phyloP scores from a whole-genome alignment of 1,140 invertebrate genomes.

The Anastrepha obliqua region DNA sequence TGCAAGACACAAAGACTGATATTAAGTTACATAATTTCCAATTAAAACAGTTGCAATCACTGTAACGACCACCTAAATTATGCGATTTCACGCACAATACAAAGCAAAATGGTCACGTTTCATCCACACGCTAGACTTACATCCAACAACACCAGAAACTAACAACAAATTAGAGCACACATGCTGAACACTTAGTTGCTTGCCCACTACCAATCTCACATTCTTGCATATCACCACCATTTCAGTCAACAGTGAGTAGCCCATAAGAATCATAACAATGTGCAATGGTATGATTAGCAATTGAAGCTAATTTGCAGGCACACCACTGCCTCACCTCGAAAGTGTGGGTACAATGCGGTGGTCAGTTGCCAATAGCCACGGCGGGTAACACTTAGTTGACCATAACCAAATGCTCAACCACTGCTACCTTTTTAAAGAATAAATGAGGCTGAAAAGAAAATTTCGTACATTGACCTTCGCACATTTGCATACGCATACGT shows the following conservation, averaged over 20 bases:
- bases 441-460: not conserved
- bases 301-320: not conserved
- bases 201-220: no score
- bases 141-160: no score
- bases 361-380: no score
- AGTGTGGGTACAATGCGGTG: not conserved
- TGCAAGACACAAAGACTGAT: no score
- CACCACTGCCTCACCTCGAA: not conserved
- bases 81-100: not conserved
- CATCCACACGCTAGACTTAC: no score
- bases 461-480: conserved; percentile 70
- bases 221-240: not conserved
- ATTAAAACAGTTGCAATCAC: not conserved
- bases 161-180: not conserved
- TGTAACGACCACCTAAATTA: not conserved
- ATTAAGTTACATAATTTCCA: no score
- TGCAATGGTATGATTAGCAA: not conserved
- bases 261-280: not conserved
- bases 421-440: not conserved
- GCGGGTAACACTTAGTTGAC: conserved; percentile 6
- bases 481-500: conserved; percentile 67
- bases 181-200: not conserved
- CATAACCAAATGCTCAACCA: not conserved
- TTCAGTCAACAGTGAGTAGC: not conserved
- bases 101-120: no score